These are phyloP conservation scores for Oxygymnocypris stewartii DNA, from an alignment of 2,113 vertebrate species.

Conservation along the genomic window DNA sequence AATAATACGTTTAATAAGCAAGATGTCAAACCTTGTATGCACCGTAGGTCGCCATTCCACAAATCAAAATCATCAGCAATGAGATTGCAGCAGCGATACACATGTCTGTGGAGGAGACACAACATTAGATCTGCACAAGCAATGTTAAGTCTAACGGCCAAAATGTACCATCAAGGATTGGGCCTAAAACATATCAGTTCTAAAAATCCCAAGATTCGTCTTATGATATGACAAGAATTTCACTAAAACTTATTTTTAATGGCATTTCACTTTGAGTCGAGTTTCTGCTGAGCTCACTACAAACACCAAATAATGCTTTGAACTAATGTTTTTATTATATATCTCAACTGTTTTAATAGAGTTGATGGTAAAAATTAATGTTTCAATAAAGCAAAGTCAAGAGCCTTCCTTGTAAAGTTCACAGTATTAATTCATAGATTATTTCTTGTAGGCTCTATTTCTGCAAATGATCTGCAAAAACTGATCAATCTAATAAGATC, in stretches of 20 bases:
- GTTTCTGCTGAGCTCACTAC: neutral
- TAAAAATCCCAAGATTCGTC: neutral
- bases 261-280: no score
- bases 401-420: neutral
- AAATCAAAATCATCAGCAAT: constrained; percentile 95
- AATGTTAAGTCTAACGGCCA: neutral
- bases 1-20: neutral
- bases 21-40: constrained; percentile 87
- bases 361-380: neutral
- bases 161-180: neutral
- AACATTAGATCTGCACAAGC: neutral
- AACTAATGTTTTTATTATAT: neutral
- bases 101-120: constrained; percentile 80
- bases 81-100: constrained; percentile 94
- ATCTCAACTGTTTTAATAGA: neutral
- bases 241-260: neutral
- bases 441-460: neutral
- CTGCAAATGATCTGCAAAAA: neutral
- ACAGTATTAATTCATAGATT: neutral
- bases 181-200: no score
- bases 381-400: neutral
- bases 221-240: neutral
- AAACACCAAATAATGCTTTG: neutral
- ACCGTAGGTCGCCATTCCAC: constrained; percentile 94
- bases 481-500: neutral